Evolutionary conservation across 2,797 vertebrate species (phyloP).

Genomic region (Nasua narica): DNA sequence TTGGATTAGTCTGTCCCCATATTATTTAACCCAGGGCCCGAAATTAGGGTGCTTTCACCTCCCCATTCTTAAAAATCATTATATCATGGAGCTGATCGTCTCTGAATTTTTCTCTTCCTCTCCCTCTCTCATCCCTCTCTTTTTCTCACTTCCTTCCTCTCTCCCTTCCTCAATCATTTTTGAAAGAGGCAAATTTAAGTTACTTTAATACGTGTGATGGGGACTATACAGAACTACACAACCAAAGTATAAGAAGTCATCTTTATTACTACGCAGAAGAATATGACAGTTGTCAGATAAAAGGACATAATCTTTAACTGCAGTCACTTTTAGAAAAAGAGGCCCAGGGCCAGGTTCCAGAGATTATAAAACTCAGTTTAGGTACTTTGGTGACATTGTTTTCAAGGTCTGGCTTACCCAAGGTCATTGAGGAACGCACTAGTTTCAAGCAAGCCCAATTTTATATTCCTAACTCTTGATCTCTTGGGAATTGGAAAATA

Average conservation of each 20-base stretch:
- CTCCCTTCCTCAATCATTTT: background rate
- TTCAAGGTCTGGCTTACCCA: background rate
- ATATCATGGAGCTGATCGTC: background rate
- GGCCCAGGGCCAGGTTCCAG: background rate
- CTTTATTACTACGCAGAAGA: background rate
- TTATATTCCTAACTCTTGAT: background rate
- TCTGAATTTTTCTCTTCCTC: background rate
- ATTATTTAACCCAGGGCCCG: background rate
- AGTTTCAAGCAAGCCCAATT: background rate
- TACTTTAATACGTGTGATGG: background rate
- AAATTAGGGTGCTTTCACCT: background rate
- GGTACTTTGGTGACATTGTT: background rate
- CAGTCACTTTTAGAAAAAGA: background rate
- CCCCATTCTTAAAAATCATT: background rate
- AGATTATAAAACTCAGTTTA: background rate
- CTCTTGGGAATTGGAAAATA: background rate
- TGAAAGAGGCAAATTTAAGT: background rate
- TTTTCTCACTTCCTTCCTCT: background rate
- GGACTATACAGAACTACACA: background rate
- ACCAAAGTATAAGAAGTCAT: background rate
- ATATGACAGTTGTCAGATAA: background rate
- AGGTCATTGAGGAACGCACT: background rate
- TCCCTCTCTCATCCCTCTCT: background rate
- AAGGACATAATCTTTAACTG: background rate
- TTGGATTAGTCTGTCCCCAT: background rate